Evolutionary conservation across 2,888 invertebrate species (phyloP).

Genomic region (Alentia gelatinosa): DNA sequence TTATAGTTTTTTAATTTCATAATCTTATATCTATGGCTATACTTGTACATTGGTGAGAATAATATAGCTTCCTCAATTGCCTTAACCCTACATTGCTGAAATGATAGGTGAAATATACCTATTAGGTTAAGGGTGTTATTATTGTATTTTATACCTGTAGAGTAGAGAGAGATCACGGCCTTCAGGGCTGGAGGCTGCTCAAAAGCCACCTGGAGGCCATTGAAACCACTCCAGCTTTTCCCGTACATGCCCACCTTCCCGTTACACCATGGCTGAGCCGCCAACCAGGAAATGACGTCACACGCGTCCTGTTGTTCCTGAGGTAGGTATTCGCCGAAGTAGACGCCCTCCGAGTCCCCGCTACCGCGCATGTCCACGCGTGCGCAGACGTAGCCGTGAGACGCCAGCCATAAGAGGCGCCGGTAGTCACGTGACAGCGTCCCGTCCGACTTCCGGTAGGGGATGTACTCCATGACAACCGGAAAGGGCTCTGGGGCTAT

Average conservation of each 20-base stretch:
- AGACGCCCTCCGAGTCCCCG: constrained; percentile 64
- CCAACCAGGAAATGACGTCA: constrained; percentile 64
- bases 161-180: constrained; percentile 64
- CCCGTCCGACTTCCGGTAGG: constrained; percentile 64
- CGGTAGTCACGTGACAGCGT: constrained; percentile 63
- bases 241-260: constrained; percentile 63
- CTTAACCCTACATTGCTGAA: no score
- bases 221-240: constrained; percentile 67
- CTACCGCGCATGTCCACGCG: constrained; percentile 64
- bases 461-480: constrained; percentile 65
- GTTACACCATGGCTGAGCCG: constrained; percentile 61
- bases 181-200: constrained; percentile 60
- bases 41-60: no score
- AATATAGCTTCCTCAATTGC: no score
- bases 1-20: no score
- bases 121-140: no score
- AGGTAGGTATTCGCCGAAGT: constrained; percentile 63
- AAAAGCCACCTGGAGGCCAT: constrained; percentile 65
- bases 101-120: no score
- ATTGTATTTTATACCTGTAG: no score
- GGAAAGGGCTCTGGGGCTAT: constrained; percentile 3
- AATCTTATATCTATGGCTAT: no score
- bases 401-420: constrained; percentile 32
- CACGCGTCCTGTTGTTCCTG: constrained; percentile 64
- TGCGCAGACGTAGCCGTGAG: constrained; percentile 60